Base-by-base conservation (phyloP, 2,888 invertebrate genomes). In the Aphidoletes aphidimyza region DNA sequence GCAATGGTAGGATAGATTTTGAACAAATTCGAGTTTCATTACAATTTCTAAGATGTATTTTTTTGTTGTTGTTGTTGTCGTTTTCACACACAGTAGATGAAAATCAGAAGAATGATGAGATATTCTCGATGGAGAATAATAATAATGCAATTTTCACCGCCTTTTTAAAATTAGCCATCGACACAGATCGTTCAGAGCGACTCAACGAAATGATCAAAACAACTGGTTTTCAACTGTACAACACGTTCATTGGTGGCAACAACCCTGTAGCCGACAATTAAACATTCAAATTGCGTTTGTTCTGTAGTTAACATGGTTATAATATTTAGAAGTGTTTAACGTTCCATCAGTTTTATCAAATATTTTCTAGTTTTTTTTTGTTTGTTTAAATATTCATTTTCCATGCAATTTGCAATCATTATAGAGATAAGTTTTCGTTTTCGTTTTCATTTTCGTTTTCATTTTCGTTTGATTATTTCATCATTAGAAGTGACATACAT, bases 121-220 rank as follows among this genome's bases (percentile, higher is more conserved):
- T 54, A 22, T 54, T 54, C 11, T 17, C 47, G 39, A 39, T 8
- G 11, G 69, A 30, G 30, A 39, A 37, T 39, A 81, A n/a, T 14
- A 39, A 81, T 22, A 37, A 39, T 81, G 39, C 39, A 59, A 47
- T 84, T 1, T 81, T 84, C 17, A 81, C 47, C 0, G 5, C 45
- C n/a, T 85, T 84, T 69, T 37, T 85, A n/a, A 69, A 84, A 34
- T 22, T 42, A 36, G 89, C 90, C 81, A 92, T 92, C 85, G 92
- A 92, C 85, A 92, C 92, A 49, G 92, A 92, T 87, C 92, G 93
- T 85, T 92, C 93, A 34, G 92, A 93, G 87, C 92, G 93, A 85
- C 90, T 93, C 84, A 91, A 91, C 86, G 91, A 92, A 69, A 91
- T 93, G 89, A 92, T 93, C 83, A 91, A 92, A 86, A 91, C 92